Evolutionary conservation across 2,113 vertebrate genomes (phyloP).

Genomic region (Dissostichus mawsoni): DNA sequence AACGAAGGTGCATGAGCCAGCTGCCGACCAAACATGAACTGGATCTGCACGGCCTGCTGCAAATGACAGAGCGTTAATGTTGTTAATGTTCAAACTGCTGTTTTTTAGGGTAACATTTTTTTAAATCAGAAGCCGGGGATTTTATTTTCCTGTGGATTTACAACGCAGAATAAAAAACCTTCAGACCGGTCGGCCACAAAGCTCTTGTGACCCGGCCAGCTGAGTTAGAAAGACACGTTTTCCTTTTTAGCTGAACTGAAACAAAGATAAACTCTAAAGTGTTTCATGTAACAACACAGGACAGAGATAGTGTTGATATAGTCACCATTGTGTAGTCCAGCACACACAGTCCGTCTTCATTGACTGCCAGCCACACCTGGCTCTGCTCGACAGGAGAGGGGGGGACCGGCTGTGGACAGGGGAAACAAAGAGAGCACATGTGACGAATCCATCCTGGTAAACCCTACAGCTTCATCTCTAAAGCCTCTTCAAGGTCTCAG

Average conservation of each 20-base stretch:
- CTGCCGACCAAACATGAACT: conserved; percentile 45
- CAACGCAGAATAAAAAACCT: conserved; percentile 55
- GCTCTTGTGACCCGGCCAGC: conserved; percentile 19
- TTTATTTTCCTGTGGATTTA: conserved; percentile 61
- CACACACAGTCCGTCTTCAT: conserved; percentile 90
- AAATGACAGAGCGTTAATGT: conserved; percentile 75
- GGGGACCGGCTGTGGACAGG: conserved; percentile 82
- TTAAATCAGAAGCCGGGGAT: conserved; percentile 46
- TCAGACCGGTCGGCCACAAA: conserved; percentile 60
- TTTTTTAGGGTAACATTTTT: conserved; percentile 43
- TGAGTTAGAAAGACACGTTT: conserved; percentile 27
- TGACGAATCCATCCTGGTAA: background rate
- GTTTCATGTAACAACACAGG: background rate
- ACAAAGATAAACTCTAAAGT: background rate
- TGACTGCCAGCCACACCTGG: conserved; percentile 91
- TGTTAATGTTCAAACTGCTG: conserved; percentile 58
- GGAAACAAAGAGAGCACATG: conserved; percentile 18
- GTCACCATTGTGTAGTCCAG: conserved; percentile 90
- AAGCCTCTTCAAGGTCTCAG: background rate
- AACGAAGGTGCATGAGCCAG: conserved; percentile 20
- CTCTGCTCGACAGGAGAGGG: conserved; percentile 84
- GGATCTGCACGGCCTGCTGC: conserved; percentile 37
- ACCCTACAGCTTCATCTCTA: background rate
- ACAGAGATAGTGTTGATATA: background rate
- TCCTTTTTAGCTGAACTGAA: conserved; percentile 19